Evolutionary conservation across 2,113 vertebrate genomes (phyloP), one percentile per base, ranked within the genome.

Genomic region (Silurus meridionalis): DNA sequence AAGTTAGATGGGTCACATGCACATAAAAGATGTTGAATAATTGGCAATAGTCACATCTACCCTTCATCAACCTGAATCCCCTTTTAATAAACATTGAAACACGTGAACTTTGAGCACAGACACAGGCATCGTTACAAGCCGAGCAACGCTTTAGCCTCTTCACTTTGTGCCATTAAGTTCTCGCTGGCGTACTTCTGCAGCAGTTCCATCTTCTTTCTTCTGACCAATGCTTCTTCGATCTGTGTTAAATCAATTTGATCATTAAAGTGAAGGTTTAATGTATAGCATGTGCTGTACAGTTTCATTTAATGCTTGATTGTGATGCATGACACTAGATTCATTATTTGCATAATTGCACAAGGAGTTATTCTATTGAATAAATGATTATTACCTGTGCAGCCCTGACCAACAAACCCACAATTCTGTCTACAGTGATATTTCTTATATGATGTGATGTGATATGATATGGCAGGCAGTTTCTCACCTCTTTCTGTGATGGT

Each of bases 181-280:
- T 99, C 98, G 19, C 98, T 99, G 85, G 98, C 97, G 0, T 99
- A 99, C n/a, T 98, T 98, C 92, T 98, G 96, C 37, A 99, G 92
- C 60, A 99, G 91, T 88, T 99, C 98, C 97, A 98, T 99, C 95
- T 99, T 99, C 94, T 98, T 99, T 87, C 97, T 96, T 64, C 96
- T 93, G 4, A 99, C 96, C 15, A 99, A 95, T 17, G 97, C 98
- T 89, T 98, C 97, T 91, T 99, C 98, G 57, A 99, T 97, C 98
- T 99, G 94, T 14, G 89, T 83, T 48, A 5, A 80, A 85, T 53
- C 87, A 75, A 83, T 21, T 37, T 6, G 21, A 28, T 67, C 19
- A 64, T 61, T 64, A n/a, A 74, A 28, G 63, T 25, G 50, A 14
- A 75, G 21, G 1, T 15, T 78, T 48, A n/a, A 66, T 58, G 60